Evolutionary conservation across 2,113 vertebrate species (phyloP).

Genomic region (Entosphenus tridentatus): DNA sequence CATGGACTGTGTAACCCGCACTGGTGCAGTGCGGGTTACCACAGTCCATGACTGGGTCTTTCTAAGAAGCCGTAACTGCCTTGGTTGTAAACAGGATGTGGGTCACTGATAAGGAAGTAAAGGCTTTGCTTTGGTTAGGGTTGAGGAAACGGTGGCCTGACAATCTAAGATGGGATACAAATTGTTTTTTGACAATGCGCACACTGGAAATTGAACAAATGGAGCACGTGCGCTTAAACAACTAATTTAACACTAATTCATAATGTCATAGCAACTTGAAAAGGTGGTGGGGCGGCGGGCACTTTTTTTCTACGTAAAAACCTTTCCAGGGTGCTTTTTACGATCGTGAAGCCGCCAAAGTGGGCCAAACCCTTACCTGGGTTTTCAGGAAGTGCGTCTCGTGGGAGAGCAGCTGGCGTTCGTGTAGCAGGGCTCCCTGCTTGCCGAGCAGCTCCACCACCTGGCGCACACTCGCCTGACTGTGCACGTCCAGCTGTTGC

Average conservation of each 20-base stretch:
- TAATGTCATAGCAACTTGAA: not conserved
- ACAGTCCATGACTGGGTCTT: too few species aligned
- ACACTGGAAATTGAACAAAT: too few species aligned
- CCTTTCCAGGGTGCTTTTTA: not conserved
- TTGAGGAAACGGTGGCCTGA: too few species aligned
- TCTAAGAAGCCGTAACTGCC: too few species aligned
- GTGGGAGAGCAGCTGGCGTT: conserved; percentile 40
- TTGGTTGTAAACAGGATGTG: too few species aligned
- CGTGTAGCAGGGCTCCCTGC: conserved; percentile 55
- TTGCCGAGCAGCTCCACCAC: conserved; percentile 54
- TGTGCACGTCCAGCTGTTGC: conserved; percentile 57
- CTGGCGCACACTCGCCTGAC: conserved; percentile 62
- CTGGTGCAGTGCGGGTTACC: too few species aligned
- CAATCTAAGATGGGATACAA: too few species aligned
- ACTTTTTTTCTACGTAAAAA: not conserved
- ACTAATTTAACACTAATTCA: not conserved
- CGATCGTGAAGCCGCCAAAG: not conserved
- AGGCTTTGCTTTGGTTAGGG: too few species aligned
- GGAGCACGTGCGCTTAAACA: too few species aligned
- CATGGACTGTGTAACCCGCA: too few species aligned
- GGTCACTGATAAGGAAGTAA: too few species aligned
- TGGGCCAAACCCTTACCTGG: conserved; percentile 25
- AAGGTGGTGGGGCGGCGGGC: not conserved
- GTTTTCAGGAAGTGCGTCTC: conserved; percentile 31
- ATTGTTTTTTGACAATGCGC: too few species aligned